phyloP scores from a whole-genome alignment of 2,797 vertebrate genomes.

The Melanotaenia pygmaea region DNA sequence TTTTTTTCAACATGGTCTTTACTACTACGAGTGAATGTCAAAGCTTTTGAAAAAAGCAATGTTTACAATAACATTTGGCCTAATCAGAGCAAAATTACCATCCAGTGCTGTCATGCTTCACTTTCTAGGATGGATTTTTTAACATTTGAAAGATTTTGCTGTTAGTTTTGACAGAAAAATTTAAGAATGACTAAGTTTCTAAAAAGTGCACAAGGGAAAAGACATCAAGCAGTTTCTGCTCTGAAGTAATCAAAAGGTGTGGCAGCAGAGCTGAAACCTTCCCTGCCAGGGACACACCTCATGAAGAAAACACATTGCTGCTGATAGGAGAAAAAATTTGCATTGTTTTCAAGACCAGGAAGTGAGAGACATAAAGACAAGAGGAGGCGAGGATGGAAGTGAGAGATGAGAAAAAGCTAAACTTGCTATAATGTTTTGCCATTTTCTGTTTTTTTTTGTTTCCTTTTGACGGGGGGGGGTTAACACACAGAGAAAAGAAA shows the following conservation, averaged over 20 bases:
- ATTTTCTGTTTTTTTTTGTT: neutral
- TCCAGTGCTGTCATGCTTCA: too few species aligned
- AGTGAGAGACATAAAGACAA: constrained; percentile 18
- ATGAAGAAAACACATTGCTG: constrained; percentile 27
- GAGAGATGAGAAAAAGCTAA: neutral
- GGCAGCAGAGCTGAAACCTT: neutral
- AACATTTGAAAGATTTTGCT: too few species aligned
- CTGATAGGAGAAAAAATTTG: constrained; percentile 33
- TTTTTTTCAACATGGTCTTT: too few species aligned
- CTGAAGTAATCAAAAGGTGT: constrained; percentile 11
- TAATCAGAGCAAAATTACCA: too few species aligned
- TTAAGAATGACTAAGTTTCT: neutral
- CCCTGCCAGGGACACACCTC: constrained; percentile 4
- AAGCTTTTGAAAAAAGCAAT: too few species aligned
- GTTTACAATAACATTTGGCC: too few species aligned
- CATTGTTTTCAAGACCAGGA: constrained; percentile 16
- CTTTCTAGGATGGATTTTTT: too few species aligned
- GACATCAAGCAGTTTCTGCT: neutral
- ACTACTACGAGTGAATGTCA: too few species aligned
- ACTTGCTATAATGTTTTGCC: constrained; percentile 1
- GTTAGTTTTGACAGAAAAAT: too few species aligned
- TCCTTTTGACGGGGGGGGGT: too few species aligned
- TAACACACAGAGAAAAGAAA: neutral
- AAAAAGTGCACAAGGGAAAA: neutral
- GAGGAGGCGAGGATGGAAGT: neutral